Evolutionary conservation across 2,113 vertebrate genomes (phyloP).

Genomic region (Edolisoma coerulescens): DNA sequence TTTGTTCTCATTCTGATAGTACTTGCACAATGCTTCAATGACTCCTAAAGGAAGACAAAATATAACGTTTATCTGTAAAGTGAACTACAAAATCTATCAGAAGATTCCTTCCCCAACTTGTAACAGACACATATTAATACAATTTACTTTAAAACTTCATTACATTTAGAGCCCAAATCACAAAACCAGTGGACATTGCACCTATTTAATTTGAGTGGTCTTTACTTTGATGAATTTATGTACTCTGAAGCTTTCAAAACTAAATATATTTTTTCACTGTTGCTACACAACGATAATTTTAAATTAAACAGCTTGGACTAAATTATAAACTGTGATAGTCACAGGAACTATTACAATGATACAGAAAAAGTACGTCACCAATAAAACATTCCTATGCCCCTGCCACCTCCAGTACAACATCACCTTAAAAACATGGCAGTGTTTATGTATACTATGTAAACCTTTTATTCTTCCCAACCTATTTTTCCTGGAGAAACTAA

Average conservation of each 20-base stretch:
- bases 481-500: not conserved
- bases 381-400: not conserved
- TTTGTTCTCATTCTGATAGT: slow-evolving; percentile 77
- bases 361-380: not conserved
- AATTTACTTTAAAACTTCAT: not conserved
- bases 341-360: not conserved
- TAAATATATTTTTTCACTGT: not conserved
- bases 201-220: not conserved
- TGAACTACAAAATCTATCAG: not conserved
- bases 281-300: not conserved
- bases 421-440: not conserved
- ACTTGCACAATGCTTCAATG: slow-evolving; percentile 73
- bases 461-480: not conserved
- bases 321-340: not conserved
- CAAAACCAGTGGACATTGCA: not conserved
- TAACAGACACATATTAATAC: not conserved
- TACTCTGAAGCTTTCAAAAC: not conserved
- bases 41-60: slow-evolving; percentile 72
- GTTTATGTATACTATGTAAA: not conserved
- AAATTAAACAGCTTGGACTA: not conserved
- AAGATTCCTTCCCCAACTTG: not conserved
- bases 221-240: not conserved
- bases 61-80: not conserved
- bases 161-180: not conserved
- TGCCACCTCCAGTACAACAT: not conserved